A percentile compares a stretch with the other conserved stretches of the same genome.
These are phyloP conservation scores for Gallinago solitaria DNA, from an alignment of 2,797 vertebrate genomes.

Conservation along the genomic window DNA sequence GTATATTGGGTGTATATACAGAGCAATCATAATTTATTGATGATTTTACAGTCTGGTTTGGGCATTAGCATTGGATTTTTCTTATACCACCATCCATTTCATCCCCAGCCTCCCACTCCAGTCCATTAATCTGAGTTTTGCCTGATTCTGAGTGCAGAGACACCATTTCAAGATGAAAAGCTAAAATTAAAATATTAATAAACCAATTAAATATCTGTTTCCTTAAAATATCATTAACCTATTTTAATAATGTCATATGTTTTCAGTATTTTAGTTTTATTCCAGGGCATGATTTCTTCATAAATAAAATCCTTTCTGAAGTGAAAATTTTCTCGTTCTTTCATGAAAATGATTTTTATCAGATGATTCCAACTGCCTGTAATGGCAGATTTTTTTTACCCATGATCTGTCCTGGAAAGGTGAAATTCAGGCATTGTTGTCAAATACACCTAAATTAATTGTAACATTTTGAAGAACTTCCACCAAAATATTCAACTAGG, in stretches of 20 bases:
- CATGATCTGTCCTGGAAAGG: neutral
- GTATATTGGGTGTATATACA: neutral
- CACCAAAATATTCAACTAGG: neutral
- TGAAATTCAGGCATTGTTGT: neutral
- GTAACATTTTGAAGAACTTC: neutral
- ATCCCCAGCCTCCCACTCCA: accelerated
- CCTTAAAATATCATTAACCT: neutral
- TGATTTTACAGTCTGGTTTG: neutral
- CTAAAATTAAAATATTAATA: neutral
- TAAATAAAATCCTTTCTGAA: neutral
- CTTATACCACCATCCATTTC: neutral
- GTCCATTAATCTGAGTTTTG: neutral
- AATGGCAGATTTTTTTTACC: neutral
- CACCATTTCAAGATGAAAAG: neutral
- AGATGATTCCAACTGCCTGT: neutral
- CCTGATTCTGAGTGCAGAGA: neutral
- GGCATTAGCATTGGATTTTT: neutral
- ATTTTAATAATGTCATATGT: neutral
- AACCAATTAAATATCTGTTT: neutral
- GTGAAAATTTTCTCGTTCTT: neutral
- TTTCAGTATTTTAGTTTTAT: neutral
- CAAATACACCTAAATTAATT: neutral
- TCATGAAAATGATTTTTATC: neutral
- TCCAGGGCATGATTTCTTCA: neutral
- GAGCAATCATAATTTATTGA: neutral